Conservation (phyloP, 2,888 invertebrate species). For the Myopa tessellatipennis region DNA sequence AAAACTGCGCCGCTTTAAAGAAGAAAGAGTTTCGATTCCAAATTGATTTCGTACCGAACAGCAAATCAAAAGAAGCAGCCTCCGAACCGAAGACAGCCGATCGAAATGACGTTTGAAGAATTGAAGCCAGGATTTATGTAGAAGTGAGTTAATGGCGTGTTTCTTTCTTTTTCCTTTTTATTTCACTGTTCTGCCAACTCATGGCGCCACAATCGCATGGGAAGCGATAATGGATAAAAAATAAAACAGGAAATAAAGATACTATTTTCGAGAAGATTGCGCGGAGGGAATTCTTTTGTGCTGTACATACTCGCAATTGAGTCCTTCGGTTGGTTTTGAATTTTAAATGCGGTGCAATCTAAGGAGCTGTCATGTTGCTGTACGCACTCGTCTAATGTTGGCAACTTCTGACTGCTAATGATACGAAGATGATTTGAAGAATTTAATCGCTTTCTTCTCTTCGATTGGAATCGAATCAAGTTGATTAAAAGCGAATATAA, state of each 20-base stretch:
- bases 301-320: too few species aligned
- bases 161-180: slow-evolving; percentile 13
- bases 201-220: slow-evolving; percentile 36
- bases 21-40: slow-evolving; percentile 22
- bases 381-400: neutral
- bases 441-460: neutral
- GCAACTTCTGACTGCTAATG: neutral
- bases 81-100: neutral
- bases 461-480: too few species aligned
- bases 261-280: neutral
- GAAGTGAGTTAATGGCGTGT: slow-evolving; percentile 32
- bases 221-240: slow-evolving; percentile 14
- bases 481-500: too few species aligned
- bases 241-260: slow-evolving; percentile 35
- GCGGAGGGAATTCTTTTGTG: neutral
- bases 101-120: slow-evolving; percentile 32
- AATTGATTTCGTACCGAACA: slow-evolving; percentile 31
- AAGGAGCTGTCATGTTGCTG: neutral
- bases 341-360: slow-evolving; percentile 3
- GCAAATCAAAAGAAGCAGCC: slow-evolving; percentile 11
- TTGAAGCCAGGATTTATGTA: slow-evolving; percentile 16
- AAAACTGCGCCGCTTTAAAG: slow-evolving; percentile 23
- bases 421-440: neutral
- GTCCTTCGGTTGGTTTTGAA: too few species aligned
- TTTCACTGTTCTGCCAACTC: slow-evolving; percentile 25